Evolutionary conservation across 1,140 invertebrate genomes (phyloP).

Genomic region (Protaetia brevitarsis): DNA sequence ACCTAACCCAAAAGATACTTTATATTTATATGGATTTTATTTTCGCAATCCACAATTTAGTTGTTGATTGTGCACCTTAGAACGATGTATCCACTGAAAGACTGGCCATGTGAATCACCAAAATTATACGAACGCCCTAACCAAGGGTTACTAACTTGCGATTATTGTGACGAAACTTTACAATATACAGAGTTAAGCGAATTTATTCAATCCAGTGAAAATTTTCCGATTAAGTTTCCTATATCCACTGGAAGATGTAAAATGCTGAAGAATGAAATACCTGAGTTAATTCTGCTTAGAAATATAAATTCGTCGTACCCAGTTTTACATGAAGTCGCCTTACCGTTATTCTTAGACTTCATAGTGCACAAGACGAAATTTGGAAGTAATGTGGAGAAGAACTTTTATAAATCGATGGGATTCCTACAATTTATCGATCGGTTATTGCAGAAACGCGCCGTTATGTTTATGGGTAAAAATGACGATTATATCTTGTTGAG

Average conservation of each 20-base stretch:
- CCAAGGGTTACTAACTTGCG: neutral
- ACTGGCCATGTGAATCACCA: conserved; percentile 12
- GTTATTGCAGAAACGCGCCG: conserved; percentile 56
- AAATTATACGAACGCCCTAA: neutral
- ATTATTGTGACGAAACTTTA: neutral
- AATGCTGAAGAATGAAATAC: conserved; percentile 42
- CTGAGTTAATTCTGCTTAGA: conserved; percentile 41
- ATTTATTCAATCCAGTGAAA: conserved; percentile 36
- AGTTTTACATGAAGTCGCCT: conserved; percentile 51
- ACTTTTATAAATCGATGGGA: conserved; percentile 57
- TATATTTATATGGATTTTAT: too few species aligned
- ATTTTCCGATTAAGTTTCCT: conserved; percentile 50
- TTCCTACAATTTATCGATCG: conserved; percentile 56
- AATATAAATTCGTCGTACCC: conserved; percentile 53
- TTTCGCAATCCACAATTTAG: too few species aligned
- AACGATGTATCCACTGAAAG: conserved; percentile 15
- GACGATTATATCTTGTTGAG: conserved; percentile 55
- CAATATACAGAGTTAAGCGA: neutral
- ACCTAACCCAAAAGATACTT: too few species aligned
- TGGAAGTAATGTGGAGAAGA: conserved; percentile 54
- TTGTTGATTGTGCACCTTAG: neutral
- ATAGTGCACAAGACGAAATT: conserved; percentile 51
- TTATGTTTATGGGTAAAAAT: conserved; percentile 52
- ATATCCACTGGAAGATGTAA: conserved; percentile 47
- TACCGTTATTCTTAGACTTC: conserved; percentile 50